These are phyloP conservation scores for Salpingus planirostris DNA, from an alignment of 2,888 invertebrate species.

Conservation along the genomic window DNA sequence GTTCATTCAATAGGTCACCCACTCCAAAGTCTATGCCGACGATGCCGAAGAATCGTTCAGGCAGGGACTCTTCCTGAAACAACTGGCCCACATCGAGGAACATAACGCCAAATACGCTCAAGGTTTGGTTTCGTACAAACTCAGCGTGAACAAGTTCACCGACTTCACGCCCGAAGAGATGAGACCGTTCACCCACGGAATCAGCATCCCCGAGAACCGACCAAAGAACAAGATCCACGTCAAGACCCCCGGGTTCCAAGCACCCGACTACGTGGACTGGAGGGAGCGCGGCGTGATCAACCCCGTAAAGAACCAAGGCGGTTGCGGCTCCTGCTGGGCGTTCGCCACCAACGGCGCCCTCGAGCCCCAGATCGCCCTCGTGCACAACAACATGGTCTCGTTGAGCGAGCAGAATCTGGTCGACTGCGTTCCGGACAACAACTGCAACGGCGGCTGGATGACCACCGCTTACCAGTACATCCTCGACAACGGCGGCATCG, in stretches of 20 bases:
- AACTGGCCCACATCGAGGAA: neutral
- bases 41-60: neutral
- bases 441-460: conserved; percentile 46
- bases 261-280: neutral
- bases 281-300: neutral
- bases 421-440: conserved; percentile 43
- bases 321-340: neutral
- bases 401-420: conserved; percentile 49
- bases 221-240: neutral
- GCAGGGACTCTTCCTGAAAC: neutral
- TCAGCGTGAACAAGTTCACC: neutral
- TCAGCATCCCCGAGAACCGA: neutral
- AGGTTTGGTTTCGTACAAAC: neutral
- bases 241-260: neutral
- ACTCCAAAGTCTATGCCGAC: neutral
- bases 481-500: conserved; percentile 43
- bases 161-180: neutral
- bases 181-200: neutral
- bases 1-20: neutral
- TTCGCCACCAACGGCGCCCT: conserved; percentile 40
- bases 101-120: neutral
- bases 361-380: conserved; percentile 45
- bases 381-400: conserved; percentile 42
- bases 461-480: conserved; percentile 43
- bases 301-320: neutral